Conservation (phyloP, 2,797 vertebrate species). For the Coregonus ussuriensis region DNA sequence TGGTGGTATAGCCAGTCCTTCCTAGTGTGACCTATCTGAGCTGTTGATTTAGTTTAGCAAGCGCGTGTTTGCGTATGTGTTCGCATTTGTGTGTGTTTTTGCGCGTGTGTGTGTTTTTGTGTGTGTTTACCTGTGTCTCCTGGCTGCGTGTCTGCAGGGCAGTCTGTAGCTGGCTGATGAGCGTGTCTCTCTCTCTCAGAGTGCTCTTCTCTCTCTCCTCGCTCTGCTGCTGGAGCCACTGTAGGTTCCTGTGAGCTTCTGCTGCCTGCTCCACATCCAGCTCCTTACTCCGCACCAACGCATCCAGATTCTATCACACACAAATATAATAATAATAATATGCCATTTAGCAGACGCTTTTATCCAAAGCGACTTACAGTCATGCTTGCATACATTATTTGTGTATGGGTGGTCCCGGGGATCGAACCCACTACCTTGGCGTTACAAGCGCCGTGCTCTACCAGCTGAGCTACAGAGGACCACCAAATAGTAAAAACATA, state of each 20-base stretch:
- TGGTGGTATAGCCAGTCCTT: not conserved
- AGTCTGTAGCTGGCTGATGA: constrained; percentile 87
- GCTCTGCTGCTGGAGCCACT: constrained; percentile 86
- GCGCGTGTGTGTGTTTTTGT: constrained; percentile 11
- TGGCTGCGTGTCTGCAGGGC: constrained; percentile 84
- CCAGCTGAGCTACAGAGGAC: no score
- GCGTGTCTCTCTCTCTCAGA: constrained; percentile 83
- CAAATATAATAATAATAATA: constrained; percentile 30
- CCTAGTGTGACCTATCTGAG: not conserved
- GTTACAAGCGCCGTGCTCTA: no score
- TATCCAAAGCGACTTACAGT: no score
- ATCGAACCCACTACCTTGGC: no score
- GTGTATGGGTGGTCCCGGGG: no score
- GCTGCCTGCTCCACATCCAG: constrained; percentile 88
- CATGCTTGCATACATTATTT: no score
- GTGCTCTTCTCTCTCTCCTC: constrained; percentile 81
- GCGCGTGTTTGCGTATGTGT: not conserved
- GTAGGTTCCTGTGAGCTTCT: constrained; percentile 84
- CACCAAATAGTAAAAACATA: no score
- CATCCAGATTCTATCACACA: constrained; percentile 83
- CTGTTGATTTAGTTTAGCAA: not conserved
- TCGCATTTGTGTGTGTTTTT: not conserved
- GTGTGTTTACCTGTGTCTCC: constrained; percentile 83
- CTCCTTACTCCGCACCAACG: constrained; percentile 85
- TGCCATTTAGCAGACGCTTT: no score